These are phyloP conservation scores for Hermodice carunculata DNA, from an alignment of 2,888 invertebrate species.

Conservation along the genomic window DNA sequence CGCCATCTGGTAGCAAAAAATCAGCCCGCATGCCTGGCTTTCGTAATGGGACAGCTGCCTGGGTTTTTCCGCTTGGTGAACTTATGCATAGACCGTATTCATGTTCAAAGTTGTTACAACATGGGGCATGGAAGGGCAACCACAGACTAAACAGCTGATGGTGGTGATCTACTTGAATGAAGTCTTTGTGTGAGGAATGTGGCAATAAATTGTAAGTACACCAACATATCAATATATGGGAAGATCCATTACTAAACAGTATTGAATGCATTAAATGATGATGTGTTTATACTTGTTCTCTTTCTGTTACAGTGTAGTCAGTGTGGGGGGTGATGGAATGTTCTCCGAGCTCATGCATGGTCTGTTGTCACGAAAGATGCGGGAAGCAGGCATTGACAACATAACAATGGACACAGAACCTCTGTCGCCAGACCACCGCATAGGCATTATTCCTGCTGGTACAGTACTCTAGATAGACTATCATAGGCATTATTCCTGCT, in stretches of 20 bases:
- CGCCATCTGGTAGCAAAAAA: too few relatives aligned
- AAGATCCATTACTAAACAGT: neutral
- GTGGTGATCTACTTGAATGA: too few relatives aligned
- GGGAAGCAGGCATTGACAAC: slow-evolving; percentile 73
- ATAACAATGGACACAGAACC: slow-evolving; percentile 72
- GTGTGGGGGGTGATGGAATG: slow-evolving; percentile 90
- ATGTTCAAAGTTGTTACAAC: too few relatives aligned
- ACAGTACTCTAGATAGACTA: slow-evolving; percentile 3
- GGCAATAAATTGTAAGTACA: too few relatives aligned
- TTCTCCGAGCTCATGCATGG: slow-evolving; percentile 85
- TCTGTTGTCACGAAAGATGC: slow-evolving; percentile 75
- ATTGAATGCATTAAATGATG: neutral
- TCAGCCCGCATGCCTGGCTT: too few relatives aligned
- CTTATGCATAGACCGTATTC: too few relatives aligned
- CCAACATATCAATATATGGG: too few relatives aligned
- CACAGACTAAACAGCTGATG: too few relatives aligned
- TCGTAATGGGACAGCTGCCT: too few relatives aligned
- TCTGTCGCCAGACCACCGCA: slow-evolving; percentile 50
- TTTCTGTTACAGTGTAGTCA: slow-evolving; percentile 70
- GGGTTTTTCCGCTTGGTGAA: too few relatives aligned
- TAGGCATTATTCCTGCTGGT: slow-evolving; percentile 76
- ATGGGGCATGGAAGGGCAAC: too few relatives aligned
- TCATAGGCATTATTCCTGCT: neutral
- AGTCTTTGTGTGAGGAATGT: too few relatives aligned
- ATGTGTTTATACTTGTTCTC: neutral